Conservation (phyloP, 1,140 invertebrate genomes). For the Eupristina koningsbergeri region DNA sequence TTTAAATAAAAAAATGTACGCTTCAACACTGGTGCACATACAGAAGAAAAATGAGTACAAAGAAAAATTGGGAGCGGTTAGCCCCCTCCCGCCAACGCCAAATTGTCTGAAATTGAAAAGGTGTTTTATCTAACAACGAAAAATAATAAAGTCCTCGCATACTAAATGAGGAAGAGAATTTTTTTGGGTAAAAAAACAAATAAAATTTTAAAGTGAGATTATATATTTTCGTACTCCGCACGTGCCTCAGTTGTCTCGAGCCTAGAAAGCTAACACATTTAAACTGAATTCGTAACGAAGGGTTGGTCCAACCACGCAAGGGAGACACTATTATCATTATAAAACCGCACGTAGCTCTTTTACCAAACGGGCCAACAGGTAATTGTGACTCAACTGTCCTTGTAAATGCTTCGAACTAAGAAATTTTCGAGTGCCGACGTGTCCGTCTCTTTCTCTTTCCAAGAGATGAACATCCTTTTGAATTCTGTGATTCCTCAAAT, state of each 20-base stretch:
- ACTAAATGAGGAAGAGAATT: background rate
- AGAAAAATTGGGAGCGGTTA: background rate
- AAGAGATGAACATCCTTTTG: constrained; percentile 12
- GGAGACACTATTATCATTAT: constrained; percentile 3
- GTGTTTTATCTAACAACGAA: background rate
- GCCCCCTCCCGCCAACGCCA: too few relatives aligned
- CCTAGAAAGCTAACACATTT: constrained; percentile 13
- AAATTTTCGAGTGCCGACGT: too few relatives aligned
- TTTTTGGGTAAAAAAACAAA: constrained; percentile 14
- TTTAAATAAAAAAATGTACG: too few relatives aligned
- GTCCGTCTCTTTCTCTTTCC: too few relatives aligned
- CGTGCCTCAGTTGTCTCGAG: background rate
- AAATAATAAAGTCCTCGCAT: background rate
- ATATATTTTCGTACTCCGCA: background rate
- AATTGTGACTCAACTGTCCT: constrained; percentile 1
- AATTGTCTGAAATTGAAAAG: background rate
- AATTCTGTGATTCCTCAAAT: constrained; percentile 20
- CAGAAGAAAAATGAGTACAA: background rate
- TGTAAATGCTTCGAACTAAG: too few relatives aligned
- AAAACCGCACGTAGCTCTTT: background rate
- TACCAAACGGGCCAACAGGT: background rate
- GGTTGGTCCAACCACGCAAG: background rate
- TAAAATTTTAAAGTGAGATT: too few relatives aligned
- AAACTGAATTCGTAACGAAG: constrained; percentile 47
- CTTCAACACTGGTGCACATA: background rate